Percentiles rank a stretch among this genome's conserved stretches.
These are phyloP conservation scores for Agapostemon virescens DNA, from an alignment of 2,888 invertebrate species.

Conservation along the genomic window DNA sequence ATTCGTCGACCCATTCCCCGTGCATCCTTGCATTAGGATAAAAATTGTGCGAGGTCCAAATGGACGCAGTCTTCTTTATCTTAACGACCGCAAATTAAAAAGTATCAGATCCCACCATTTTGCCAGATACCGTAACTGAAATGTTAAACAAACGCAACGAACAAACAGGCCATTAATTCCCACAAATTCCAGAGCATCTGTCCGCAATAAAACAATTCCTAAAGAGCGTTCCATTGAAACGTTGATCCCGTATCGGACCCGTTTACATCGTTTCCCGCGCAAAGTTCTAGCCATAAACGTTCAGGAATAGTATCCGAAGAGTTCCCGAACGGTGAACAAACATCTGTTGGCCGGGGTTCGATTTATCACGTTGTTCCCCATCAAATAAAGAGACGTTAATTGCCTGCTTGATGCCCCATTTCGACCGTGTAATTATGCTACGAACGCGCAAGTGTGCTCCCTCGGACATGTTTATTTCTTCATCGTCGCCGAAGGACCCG, in stretches of 20 bases:
- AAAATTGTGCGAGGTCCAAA: too few relatives aligned
- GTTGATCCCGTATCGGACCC: neutral
- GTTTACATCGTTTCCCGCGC: neutral
- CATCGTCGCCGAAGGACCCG: slow-evolving; percentile 11
- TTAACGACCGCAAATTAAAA: too few relatives aligned
- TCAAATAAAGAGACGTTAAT: slow-evolving; percentile 29
- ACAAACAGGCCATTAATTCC: too few relatives aligned
- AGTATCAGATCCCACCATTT: too few relatives aligned
- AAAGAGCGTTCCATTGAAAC: too few relatives aligned
- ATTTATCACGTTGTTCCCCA: neutral
- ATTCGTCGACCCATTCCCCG: too few relatives aligned
- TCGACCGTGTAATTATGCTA: slow-evolving; percentile 23
- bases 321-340: neutral
- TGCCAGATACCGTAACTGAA: too few relatives aligned
- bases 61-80: too few relatives aligned
- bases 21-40: too few relatives aligned
- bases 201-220: too few relatives aligned
- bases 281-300: neutral
- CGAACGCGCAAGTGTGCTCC: slow-evolving; percentile 4
- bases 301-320: neutral
- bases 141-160: too few relatives aligned
- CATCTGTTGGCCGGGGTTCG: neutral
- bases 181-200: too few relatives aligned
- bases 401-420: slow-evolving; percentile 26
- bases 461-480: slow-evolving; percentile 31